Evolutionary conservation across 2,888 invertebrate species (phyloP).

Genomic region (Dicycla oo): DNA sequence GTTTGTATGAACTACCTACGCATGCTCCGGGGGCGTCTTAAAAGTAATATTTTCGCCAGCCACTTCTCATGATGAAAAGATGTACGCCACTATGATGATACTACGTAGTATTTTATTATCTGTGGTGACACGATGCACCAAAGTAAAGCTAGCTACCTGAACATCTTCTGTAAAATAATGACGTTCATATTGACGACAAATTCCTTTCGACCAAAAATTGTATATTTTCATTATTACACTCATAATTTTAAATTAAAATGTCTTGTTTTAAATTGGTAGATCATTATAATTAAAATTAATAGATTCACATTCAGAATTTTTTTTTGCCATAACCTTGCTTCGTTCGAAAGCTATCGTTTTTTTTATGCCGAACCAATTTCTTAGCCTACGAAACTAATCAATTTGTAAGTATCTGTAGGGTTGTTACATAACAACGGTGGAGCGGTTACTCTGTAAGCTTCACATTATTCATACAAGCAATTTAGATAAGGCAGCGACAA

Average conservation of each 20-base stretch:
- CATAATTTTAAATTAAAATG: not conserved
- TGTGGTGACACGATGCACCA: not conserved
- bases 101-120: too few relatives aligned
- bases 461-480: slow-evolving; percentile 63
- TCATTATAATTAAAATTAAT: not conserved
- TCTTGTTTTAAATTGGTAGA: not conserved
- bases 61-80: too few relatives aligned
- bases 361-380: not conserved
- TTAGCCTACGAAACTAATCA: slow-evolving; percentile 13
- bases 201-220: not conserved
- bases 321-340: not conserved
- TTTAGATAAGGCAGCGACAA: slow-evolving; percentile 65
- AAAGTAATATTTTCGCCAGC: too few relatives aligned
- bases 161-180: not conserved
- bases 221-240: too few relatives aligned
- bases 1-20: too few relatives aligned
- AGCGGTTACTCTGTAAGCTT: slow-evolving; percentile 33
- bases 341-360: not conserved
- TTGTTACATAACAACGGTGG: slow-evolving; percentile 22
- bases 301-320: not conserved
- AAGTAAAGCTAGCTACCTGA: too few relatives aligned
- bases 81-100: not conserved
- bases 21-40: too few relatives aligned
- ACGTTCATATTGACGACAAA: not conserved
- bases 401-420: slow-evolving; percentile 27